Conservation (phyloP, 2,797 vertebrate genomes). For the Cynodonichthys magdalenae region DNA sequence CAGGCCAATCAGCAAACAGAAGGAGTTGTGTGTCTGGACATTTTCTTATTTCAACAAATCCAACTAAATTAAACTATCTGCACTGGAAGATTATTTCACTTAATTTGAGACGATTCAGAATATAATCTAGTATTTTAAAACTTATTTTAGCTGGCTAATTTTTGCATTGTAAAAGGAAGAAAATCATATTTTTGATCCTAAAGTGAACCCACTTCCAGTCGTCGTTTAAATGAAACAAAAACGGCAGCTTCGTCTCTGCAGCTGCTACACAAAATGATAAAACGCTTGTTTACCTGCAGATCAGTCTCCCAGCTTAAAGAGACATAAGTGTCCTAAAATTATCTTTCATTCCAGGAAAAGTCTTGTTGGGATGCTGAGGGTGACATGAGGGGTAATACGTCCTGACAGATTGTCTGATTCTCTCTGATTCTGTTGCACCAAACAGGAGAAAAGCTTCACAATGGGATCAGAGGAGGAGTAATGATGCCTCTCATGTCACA, state of each 20-base stretch:
- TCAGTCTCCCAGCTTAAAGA: constrained; percentile 17
- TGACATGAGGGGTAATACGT: constrained; percentile 26
- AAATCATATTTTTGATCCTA: constrained; percentile 5
- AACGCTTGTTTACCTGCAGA: constrained; percentile 10
- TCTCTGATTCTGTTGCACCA: constrained; percentile 19
- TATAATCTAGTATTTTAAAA: too few species aligned
- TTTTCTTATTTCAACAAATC: too few species aligned
- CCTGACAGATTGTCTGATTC: constrained; percentile 36
- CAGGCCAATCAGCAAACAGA: too few species aligned
- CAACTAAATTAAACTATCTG: too few species aligned
- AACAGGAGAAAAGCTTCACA: constrained; percentile 22
- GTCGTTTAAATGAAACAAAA: constrained; percentile 9
- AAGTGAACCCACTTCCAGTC: background rate
- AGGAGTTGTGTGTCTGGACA: too few species aligned
- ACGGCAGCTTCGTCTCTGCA: constrained; percentile 8
- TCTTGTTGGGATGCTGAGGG: constrained; percentile 22
- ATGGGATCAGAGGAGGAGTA: constrained; percentile 40
- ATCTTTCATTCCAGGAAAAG: constrained; percentile 37
- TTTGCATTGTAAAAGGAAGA: background rate
- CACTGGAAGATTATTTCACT: too few species aligned
- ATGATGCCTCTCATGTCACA: constrained; percentile 34
- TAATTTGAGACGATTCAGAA: too few species aligned
- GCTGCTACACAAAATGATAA: constrained; percentile 23
- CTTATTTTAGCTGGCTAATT: too few species aligned
- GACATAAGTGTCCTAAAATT: constrained; percentile 21